phyloP scores from a whole-genome alignment of 2,113 vertebrate species.

The Electrona antarctica region DNA sequence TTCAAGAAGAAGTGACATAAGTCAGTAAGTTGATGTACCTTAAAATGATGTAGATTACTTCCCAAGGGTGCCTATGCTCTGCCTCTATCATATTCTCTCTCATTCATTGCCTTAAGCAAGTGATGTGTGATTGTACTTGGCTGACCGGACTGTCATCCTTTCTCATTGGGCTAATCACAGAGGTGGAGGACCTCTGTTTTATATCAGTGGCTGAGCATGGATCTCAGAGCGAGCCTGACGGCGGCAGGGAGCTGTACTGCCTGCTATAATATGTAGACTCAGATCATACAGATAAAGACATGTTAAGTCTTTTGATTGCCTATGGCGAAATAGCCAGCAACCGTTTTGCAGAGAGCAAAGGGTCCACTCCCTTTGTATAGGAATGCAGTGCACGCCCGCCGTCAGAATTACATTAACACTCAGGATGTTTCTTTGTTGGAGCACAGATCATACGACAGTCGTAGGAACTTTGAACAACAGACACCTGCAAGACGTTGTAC shows the following conservation, averaged over 20 bases:
- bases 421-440: too few relatives aligned
- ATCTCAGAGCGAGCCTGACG: constrained; percentile 31
- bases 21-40: too few relatives aligned
- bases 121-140: constrained; percentile 12
- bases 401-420: too few relatives aligned
- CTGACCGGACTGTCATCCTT: constrained; percentile 38
- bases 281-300: constrained; percentile 25
- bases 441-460: too few relatives aligned
- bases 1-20: too few relatives aligned
- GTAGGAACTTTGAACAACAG: too few relatives aligned
- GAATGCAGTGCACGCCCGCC: too few relatives aligned
- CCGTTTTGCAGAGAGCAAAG: constrained; percentile 30
- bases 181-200: constrained; percentile 33
- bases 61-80: not conserved
- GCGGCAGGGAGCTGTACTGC: constrained; percentile 4
- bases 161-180: constrained; percentile 39
- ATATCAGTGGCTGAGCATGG: constrained; percentile 21
- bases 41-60: too few relatives aligned
- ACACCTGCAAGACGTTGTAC: too few relatives aligned
- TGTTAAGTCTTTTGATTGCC: constrained; percentile 48
- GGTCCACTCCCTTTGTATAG: constrained; percentile 1
- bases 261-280: constrained; percentile 16
- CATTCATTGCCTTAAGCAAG: constrained; percentile 38
- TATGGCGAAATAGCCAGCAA: constrained; percentile 19
- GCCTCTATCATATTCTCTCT: constrained; percentile 25